phyloP scores from a whole-genome alignment of 2,888 invertebrate species.

The Mythimna loreyi region DNA sequence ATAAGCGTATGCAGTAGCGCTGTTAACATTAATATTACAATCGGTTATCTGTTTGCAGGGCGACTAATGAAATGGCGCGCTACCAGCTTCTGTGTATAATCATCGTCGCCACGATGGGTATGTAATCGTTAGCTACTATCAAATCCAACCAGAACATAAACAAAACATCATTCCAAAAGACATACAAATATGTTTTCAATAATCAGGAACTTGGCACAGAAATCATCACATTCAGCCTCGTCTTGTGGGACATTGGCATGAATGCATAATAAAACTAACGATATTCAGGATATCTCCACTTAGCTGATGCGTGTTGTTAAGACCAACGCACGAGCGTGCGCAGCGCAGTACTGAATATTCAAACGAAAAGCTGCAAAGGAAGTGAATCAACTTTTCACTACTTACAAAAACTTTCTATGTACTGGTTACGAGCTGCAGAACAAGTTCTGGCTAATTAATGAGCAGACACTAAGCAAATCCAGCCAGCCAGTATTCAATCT shows the following conservation, averaged over 20 bases:
- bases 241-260: constrained; percentile 40
- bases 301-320: constrained; percentile 10
- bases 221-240: constrained; percentile 43
- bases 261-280: constrained; percentile 36
- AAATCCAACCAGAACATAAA: constrained; percentile 28
- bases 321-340: not conserved
- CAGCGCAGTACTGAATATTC: not conserved
- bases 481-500: not conserved
- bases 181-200: no score
- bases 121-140: constrained; percentile 58
- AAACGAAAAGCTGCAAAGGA: constrained; percentile 6
- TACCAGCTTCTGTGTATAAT: constrained; percentile 78
- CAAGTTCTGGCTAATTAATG: constrained; percentile 35
- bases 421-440: constrained; percentile 23
- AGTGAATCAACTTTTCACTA: constrained; percentile 37
- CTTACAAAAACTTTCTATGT: constrained; percentile 51
- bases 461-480: not conserved
- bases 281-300: constrained; percentile 41
- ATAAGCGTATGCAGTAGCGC: constrained; percentile 56
- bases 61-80: constrained; percentile 79
- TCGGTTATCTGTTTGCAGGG: constrained; percentile 73
- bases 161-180: constrained; percentile 9
- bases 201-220: constrained; percentile 63
- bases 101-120: constrained; percentile 77
- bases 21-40: constrained; percentile 57